phyloP scores from a whole-genome alignment of 2,113 vertebrate genomes.

The Neofelis nebulosa region DNA sequence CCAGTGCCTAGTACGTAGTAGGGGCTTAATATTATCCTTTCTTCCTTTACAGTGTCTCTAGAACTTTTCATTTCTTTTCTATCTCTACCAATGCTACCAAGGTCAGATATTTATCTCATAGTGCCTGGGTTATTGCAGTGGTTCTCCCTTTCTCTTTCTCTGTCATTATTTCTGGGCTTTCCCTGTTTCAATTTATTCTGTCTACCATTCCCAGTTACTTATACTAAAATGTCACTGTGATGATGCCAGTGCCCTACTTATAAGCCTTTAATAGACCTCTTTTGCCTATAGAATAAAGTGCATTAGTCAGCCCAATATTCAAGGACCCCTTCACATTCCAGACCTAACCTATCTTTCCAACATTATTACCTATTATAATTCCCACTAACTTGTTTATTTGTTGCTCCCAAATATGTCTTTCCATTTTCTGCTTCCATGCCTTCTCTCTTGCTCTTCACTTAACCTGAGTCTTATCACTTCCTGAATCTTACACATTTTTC shows the following conservation, averaged over 20 bases:
- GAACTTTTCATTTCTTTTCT: neutral
- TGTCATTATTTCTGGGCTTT: neutral
- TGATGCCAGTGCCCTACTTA: neutral
- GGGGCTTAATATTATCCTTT: slow-evolving; percentile 12
- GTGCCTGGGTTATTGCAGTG: neutral
- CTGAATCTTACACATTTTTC: neutral
- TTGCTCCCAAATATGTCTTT: slow-evolving; percentile 28
- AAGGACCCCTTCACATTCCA: neutral
- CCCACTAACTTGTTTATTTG: slow-evolving; percentile 7
- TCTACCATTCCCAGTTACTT: slow-evolving; percentile 11
- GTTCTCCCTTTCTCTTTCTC: neutral
- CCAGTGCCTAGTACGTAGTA: neutral
- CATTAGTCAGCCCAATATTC: neutral
- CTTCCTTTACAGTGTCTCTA: neutral
- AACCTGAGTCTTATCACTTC: slow-evolving; percentile 1
- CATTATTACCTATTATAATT: neutral
- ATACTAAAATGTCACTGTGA: neutral
- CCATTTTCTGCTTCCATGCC: neutral
- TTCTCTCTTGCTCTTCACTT: neutral
- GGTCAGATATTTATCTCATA: neutral
- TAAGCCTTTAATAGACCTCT: neutral
- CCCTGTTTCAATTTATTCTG: neutral
- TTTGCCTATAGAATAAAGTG: neutral
- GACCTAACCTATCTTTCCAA: neutral
- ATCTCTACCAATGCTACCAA: neutral